Percentiles rank a stretch among this genome's conserved stretches.
Evolutionary conservation across 2,113 vertebrate genomes (phyloP).

Genomic region (Myrmophylax atrothorax): DNA sequence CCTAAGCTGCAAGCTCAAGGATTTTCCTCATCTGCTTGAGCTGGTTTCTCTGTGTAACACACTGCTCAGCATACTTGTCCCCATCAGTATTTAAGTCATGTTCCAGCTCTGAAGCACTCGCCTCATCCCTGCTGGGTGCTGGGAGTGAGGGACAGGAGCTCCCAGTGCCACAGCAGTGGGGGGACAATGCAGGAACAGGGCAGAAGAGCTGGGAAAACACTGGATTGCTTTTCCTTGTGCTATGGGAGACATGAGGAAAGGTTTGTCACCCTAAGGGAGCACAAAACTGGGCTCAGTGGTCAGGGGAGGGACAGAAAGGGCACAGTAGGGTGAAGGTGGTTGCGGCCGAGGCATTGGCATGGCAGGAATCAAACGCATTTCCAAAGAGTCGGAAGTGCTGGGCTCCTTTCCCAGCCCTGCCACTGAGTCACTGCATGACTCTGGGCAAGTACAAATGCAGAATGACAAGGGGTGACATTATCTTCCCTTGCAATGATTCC

Average conservation of each 20-base stretch:
- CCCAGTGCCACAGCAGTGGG: rapidly evolving
- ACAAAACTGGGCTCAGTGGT: rapidly evolving
- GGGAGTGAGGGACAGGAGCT: background rate
- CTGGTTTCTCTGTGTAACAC: background rate
- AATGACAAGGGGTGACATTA: background rate
- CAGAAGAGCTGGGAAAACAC: background rate
- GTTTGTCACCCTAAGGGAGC: background rate
- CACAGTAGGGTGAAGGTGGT: background rate
- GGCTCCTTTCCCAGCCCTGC: constrained; percentile 10
- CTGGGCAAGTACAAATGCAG: background rate
- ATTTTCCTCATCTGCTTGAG: background rate
- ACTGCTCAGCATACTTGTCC: background rate
- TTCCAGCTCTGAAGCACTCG: background rate
- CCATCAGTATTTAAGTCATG: background rate
- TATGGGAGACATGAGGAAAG: background rate
- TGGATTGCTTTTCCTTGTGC: background rate
- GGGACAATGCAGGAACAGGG: background rate
- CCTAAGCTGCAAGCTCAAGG: background rate
- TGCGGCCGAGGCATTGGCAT: background rate
- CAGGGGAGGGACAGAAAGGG: background rate
- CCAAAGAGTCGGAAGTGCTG: background rate
- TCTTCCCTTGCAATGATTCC: background rate
- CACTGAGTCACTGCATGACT: background rate
- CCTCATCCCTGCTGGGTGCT: background rate
- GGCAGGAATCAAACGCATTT: background rate